Evolutionary conservation across 2,888 invertebrate species (phyloP), one percentile per base, ranked within the genome.

Genomic region (Nemapogon koenigi): DNA sequence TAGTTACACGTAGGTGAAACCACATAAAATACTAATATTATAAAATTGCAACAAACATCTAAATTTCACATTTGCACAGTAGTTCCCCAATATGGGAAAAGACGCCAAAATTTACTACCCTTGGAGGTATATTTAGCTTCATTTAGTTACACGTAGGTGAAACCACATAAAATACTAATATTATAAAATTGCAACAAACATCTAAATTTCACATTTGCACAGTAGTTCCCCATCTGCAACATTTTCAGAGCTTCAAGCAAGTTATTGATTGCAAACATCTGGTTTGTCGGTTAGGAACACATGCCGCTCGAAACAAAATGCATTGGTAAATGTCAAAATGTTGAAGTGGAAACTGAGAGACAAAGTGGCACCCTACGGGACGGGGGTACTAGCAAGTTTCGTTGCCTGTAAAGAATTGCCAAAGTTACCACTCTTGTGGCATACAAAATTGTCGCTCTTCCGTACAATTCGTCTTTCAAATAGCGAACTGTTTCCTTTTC

Each of bases 211-310:
- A n/a, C n/a, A n/a, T n/a, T n/a, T n/a, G n/a, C n/a, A n/a, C n/a
- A n/a, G 33, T 33, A 7, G 51, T 52, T 56, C 59, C 51, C 56
- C 68, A 70, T 68, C 65, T 69, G 68, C 57, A 62, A 61, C 54
- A 56, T 55, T 57, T 57, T 49, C 52, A 31, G 33, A 19, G 13
- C 33, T 33, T 49, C 51, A 51, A 50, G 52, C 47, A 55, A 57
- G 55, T 53, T 56, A 62, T 57, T 62, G 63, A 65, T 64, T 60
- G 55, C 50, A 37, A 59, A 51, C 63, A 64, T 49, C 51, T 51
- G 51, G 38, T 38, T 39, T 41, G 39, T 16, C 22, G 44, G 41
- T 40, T 40, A 40, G 29, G 37, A 50, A 49, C 51, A 54, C 32
- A 38, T 44, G 47, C 33, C 16, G 33, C 33, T 19, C 33, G 33